Base-by-base conservation (phyloP, 1,140 invertebrate species). In the Coelopa frigida region DNA sequence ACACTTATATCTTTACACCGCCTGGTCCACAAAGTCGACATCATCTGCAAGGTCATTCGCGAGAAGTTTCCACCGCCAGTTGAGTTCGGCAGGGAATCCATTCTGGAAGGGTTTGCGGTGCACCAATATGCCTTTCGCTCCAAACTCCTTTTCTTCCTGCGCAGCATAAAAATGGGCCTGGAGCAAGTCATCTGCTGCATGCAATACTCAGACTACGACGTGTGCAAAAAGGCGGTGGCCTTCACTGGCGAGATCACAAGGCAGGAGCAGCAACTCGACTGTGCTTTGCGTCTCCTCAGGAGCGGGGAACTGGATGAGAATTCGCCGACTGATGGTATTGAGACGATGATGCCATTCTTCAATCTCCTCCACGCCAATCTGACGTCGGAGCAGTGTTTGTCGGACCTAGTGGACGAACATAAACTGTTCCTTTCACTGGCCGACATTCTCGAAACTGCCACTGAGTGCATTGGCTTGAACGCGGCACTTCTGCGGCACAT, bases 241-340 rank as follows among this genome's bases (percentile, higher is more conserved):
- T 79, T 89, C 8, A 84, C 89, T 56, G 84, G 85, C 0, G 95
- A 98, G 69, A 87, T 98, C 73, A 75, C 78, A 10, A 77, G 79
- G 3, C 93, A 98, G 71, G 94, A 98, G 66, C 87, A 88, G 59
- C 80, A 84, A 10, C 62, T 98, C 2, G 94, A 98, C 65, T 82
- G 81, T 22, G 85, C 89, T 54, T 82, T 97, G 36, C 89, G 95
- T 36, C 72, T 97, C 5, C 77, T 96, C 0, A 87, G 90, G 66
- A 82, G 83, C 37, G 87, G 89, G 67, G 85, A 85, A 72, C 72
- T 97, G 21, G 93, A 98, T 72, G 93, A 97, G 72, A 95, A 94
- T 68, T 80, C 90, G 24, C 79, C 83, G 2, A 77, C 87, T 42
- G 90, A 95, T 65, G 76, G 80, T 2, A 74, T 95, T 31, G 90